phyloP scores from a whole-genome alignment of 2,888 invertebrate genomes.

The Drosophila anceps region DNA sequence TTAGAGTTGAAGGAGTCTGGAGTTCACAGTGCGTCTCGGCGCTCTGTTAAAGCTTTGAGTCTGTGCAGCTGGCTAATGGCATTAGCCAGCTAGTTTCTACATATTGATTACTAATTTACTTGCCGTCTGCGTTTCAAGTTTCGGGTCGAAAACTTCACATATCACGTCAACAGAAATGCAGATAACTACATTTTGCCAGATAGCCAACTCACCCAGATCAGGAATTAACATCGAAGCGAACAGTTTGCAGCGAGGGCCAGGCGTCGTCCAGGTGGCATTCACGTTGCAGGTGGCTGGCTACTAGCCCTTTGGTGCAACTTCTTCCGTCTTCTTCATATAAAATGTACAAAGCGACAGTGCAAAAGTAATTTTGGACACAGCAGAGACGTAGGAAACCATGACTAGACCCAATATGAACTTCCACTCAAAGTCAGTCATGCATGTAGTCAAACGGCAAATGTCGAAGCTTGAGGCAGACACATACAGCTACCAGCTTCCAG shows the following conservation, averaged over 20 bases:
- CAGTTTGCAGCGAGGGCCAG: no score
- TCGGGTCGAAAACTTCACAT: conserved; percentile 39
- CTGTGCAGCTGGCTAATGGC: conserved; percentile 55
- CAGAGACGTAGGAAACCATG: conserved; percentile 21
- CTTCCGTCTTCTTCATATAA: conserved; percentile 62
- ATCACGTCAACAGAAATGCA: conserved; percentile 47
- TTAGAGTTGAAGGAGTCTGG: conserved; percentile 13
- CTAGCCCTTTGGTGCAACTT: conserved; percentile 34
- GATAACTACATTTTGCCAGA: conserved; percentile 61
- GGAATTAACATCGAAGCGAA: conserved; percentile 54
- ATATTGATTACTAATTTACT: conserved; percentile 75
- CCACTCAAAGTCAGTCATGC: conserved; percentile 74
- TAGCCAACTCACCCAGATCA: conserved; percentile 31
- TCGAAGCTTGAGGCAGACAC: conserved; percentile 22
- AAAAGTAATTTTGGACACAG: conserved; percentile 58
- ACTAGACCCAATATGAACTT: conserved; percentile 66
- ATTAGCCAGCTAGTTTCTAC: conserved; percentile 42
- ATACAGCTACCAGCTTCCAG: neutral
- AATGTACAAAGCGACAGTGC: conserved; percentile 73
- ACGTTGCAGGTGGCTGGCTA: conserved; percentile 35
- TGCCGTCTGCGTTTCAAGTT: conserved; percentile 43
- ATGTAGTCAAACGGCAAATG: conserved; percentile 70
- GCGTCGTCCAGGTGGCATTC: conserved; percentile 52
- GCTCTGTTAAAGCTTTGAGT: conserved; percentile 22
- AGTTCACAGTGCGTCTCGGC: conserved; percentile 36